Evolutionary conservation across 2,797 vertebrate species (phyloP), one percentile per base, ranked within the genome.

Genomic region (Tangara arthus): DNA sequence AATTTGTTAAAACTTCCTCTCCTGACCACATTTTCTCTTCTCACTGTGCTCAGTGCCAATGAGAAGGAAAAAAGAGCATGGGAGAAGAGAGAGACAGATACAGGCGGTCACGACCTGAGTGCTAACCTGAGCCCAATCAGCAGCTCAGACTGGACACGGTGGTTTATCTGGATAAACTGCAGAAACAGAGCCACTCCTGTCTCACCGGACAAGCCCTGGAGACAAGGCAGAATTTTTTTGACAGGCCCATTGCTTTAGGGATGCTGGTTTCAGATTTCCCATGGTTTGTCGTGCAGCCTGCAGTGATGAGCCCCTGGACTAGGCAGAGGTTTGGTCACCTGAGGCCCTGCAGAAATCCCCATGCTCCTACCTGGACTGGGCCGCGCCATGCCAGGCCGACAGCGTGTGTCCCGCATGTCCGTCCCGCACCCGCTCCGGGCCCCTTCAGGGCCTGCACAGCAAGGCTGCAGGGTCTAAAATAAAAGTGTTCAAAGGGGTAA

Each of bases 301-400:
- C 26, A 32, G 8, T 3, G 26, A 32, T 18, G 28, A 28, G 8
- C 9, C 8, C 16, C 2, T 28, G 53, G 28, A 0, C 34, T 32
- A 55, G 15, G 27, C 7, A 16, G 10, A 59, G 8, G 3, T 53
- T 69, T 57, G 37, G 34, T 12, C 37, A 23, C 30, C 18, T 13
- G 22, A 32, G 13, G 24, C 34, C 46, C 19, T 26, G 2, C 1
- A 24, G 64, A 63, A 56, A 27, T n/a, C 11, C 71, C 32, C 3
- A 0, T 44, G 35, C 8, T 85, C 80, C 72, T 83, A 60, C 82
- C 41, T 86, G 79, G 32, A 6, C 27, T 11, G 8, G 0, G 9
- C 24, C 22, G 41, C 0, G 2, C 53, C 0, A 5, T 28, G 37
- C 30, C 39, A 53, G 46, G 46, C 32, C 0, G 0, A 4, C 1